These are phyloP conservation scores for Neofelis nebulosa DNA, from an alignment of 2,113 vertebrate genomes.

Conservation along the genomic window DNA sequence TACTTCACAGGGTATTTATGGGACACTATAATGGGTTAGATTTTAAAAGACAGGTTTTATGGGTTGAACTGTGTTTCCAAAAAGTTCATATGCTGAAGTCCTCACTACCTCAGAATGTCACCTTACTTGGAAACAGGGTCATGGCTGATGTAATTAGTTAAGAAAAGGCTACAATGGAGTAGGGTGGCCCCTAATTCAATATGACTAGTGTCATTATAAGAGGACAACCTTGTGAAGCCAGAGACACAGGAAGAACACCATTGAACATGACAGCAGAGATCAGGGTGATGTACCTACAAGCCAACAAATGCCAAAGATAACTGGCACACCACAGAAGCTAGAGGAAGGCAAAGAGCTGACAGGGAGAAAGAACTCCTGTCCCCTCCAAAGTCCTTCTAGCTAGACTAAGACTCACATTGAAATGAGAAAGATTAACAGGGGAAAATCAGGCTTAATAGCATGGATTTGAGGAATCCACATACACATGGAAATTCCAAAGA, in stretches of 20 bases:
- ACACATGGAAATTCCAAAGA: background rate
- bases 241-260: background rate
- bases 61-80: background rate
- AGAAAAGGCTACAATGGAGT: background rate
- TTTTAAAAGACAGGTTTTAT: background rate
- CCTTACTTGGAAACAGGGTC: background rate
- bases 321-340: background rate
- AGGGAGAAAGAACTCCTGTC: background rate
- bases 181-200: background rate
- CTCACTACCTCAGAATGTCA: background rate
- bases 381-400: background rate
- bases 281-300: rapidly evolving
- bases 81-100: background rate
- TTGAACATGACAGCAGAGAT: background rate
- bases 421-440: background rate
- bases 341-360: background rate
- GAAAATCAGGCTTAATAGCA: background rate
- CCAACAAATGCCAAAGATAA: background rate
- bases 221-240: background rate
- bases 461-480: background rate
- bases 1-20: background rate
- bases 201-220: background rate
- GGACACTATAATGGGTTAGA: background rate
- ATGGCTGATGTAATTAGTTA: background rate
- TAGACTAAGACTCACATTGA: background rate